These are phyloP conservation scores for Stichodactyla helianthus DNA, from an alignment of 64 coral and sea anemone genomes.

Conservation along the genomic window DNA sequence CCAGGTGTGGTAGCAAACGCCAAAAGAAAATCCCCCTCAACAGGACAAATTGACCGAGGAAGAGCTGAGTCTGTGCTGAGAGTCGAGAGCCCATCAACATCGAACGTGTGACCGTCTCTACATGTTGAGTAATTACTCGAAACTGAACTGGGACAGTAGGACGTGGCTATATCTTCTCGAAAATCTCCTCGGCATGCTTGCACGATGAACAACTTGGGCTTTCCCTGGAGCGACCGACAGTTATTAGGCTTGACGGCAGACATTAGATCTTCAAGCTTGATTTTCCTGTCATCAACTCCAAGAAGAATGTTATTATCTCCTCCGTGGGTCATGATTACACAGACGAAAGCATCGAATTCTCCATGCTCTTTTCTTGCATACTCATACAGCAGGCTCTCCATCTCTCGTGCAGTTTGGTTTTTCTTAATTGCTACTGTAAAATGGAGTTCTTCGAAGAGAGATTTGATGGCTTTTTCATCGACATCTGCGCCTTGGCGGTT, in stretches of 20 bases:
- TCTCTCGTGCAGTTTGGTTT: background rate
- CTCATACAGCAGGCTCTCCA: background rate
- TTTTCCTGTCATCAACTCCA: conserved; percentile 16
- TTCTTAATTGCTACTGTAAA: conserved; percentile 26
- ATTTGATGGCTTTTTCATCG: conserved; percentile 12
- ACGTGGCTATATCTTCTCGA: background rate
- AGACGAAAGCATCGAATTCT: conserved; percentile 31
- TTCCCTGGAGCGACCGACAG: conserved; percentile 30
- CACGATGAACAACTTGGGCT: conserved; percentile 48
- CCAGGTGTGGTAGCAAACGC: conserved; percentile 5
- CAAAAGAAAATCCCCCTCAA: conserved; percentile 17
- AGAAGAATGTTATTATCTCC: conserved; percentile 19
- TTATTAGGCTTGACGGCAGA: background rate
- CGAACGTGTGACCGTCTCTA: background rate
- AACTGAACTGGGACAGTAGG: background rate
- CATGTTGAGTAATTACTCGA: background rate
- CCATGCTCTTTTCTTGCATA: conserved; percentile 13
- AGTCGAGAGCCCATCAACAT: background rate
- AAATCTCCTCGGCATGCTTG: conserved; percentile 20
- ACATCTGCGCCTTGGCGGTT: conserved; percentile 2
- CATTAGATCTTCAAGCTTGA: conserved; percentile 26
- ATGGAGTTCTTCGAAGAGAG: conserved; percentile 8
- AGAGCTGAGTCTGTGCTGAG: conserved; percentile 13
- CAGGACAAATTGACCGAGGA: background rate
- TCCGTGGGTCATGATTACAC: conserved; percentile 49